These are phyloP conservation scores for Caenorhabditis japonica DNA, from an alignment of 2,888 invertebrate genomes.

Conservation along the genomic window DNA sequence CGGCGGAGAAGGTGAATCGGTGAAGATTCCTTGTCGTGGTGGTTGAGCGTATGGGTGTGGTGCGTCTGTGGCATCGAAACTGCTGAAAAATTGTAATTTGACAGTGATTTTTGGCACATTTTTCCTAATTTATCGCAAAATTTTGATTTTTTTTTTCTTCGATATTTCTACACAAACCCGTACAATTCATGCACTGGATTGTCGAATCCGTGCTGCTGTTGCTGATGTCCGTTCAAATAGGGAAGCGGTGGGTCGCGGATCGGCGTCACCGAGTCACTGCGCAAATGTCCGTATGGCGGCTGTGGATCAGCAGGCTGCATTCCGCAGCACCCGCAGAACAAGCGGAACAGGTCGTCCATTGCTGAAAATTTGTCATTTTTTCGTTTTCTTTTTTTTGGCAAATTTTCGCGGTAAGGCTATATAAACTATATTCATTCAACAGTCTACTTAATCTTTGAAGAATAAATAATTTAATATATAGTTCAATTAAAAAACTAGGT, in stretches of 20 bases:
- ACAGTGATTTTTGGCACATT: not conserved
- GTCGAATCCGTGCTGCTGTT: conserved; percentile 19
- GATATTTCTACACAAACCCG: not conserved
- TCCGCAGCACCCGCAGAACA: conserved; percentile 51
- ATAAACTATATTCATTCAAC: no score
- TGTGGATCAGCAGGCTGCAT: conserved; percentile 13
- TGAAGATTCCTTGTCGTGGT: not conserved
- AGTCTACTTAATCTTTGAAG: no score
- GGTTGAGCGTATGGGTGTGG: not conserved
- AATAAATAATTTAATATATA: no score
- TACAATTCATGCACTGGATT: conserved; percentile 36
- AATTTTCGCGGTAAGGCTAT: not conserved
- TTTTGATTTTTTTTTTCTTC: no score
- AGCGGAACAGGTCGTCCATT: conserved; percentile 38
- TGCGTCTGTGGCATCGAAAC: conserved; percentile 17
- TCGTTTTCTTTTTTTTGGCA: no score
- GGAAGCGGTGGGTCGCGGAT: conserved; percentile 41
- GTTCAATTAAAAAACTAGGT: no score
- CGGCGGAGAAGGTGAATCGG: conserved; percentile 12
- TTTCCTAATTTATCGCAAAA: no score
- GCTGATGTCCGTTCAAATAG: not conserved
- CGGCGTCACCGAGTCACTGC: conserved; percentile 25
- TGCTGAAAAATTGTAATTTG: conserved; percentile 27
- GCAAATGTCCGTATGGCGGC: conserved; percentile 36
- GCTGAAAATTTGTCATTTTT: not conserved